Evolutionary conservation across 2,888 invertebrate genomes (phyloP).

Genomic region (Pharmacophagus antenor): DNA sequence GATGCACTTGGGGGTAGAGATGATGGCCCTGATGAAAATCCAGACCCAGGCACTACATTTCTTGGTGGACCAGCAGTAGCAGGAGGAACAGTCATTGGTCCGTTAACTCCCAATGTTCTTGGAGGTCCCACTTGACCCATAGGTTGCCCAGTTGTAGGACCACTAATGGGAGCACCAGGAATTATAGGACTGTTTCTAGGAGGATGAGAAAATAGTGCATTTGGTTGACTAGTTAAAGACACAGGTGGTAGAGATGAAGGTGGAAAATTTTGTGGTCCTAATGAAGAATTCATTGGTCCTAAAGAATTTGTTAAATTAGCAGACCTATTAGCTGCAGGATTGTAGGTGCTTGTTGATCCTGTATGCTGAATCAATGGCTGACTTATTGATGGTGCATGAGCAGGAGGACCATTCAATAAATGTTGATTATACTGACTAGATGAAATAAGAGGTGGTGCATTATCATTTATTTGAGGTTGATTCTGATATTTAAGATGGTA

Average conservation of each 20-base stretch:
- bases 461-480: conserved; percentile 65
- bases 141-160: conserved; percentile 32
- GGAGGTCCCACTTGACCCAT: conserved; percentile 28
- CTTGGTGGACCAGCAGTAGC: conserved; percentile 2
- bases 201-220: conserved; percentile 49
- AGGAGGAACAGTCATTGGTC: conserved; percentile 36
- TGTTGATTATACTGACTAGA: conserved; percentile 70
- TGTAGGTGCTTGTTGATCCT: conserved; percentile 45
- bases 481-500: conserved; percentile 52
- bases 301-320: conserved; percentile 41
- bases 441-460: conserved; percentile 66
- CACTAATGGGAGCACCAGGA: conserved; percentile 45
- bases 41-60: conserved; percentile 30
- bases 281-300: conserved; percentile 38
- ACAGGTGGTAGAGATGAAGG: conserved; percentile 42
- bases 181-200: conserved; percentile 56
- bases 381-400: conserved; percentile 32
- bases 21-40: conserved; percentile 35
- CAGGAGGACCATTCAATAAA: conserved; percentile 61
- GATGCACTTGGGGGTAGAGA: conserved; percentile 32
- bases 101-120: conserved; percentile 45
- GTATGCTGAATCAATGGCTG: conserved; percentile 42
- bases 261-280: conserved; percentile 30
- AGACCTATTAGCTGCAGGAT: conserved; percentile 40
- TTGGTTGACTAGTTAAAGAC: conserved; percentile 49